Base-by-base conservation (phyloP, 2,888 invertebrate genomes). In the Caenorhabditis sp. region DNA sequence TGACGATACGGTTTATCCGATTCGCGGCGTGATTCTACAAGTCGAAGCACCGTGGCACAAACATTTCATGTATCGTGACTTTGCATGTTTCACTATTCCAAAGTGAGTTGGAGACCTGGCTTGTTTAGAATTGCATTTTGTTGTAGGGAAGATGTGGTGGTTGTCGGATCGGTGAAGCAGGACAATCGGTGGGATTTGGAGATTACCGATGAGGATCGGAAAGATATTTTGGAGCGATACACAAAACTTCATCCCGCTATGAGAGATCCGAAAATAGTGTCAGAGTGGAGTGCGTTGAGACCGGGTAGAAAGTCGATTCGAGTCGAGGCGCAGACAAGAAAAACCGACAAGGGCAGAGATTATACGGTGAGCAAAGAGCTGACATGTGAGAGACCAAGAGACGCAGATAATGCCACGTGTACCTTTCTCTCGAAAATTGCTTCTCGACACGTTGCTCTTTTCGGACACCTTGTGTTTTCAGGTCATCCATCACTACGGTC, bases 41-140 rank as follows among this genome's bases (percentile, higher is more conserved):
- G 83, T 92, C 0, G 91, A 91, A 66, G 95, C 95, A 0, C 94
- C 95, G 0, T 95, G 95, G 94, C 90, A 95, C 57, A 94, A 94
- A 89, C 92, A 92, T 10, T 94, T 94, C 63, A 93, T 93, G 86
- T 95, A 84, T 69, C 70, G 76, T 26, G 81, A 83, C 66, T 78
- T 82, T 49, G 62, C 59, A 36, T 79, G 80, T 10, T 81, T 83
- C 59, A 81, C 82, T 8, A 83, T 83, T 64, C 83, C 83, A 1
- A 83, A 79, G 82, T 77, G 62, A 57, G 79, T 61, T 37, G 23
- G 19, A 21, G 31, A 58, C 21, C 24, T 53, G 21, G 36, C 26
- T 55, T 55, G 51, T 49, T 27, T 24, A 55, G 14, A 24, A 26
- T 4, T 10, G 4, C 4, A 31, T 31, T 31, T 31, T 31, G 31